Evolutionary conservation across 2,888 invertebrate species (phyloP).

Genomic region (Gibbula magus): DNA sequence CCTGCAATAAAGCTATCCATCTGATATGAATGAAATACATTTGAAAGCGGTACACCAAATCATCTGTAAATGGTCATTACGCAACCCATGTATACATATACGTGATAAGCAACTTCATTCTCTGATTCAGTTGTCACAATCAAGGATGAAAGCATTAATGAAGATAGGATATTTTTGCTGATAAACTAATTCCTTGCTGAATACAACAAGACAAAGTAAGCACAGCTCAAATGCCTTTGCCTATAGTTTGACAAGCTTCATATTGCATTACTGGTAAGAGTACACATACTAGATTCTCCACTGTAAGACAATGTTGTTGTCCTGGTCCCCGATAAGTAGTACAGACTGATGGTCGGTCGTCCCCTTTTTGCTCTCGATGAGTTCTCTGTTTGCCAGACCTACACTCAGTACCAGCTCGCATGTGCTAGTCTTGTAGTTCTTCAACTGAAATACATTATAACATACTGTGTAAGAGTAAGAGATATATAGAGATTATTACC

Average conservation of each 20-base stretch:
- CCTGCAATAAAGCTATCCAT: too few relatives aligned
- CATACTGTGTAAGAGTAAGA: too few relatives aligned
- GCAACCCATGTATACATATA: too few relatives aligned
- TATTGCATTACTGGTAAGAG: not conserved
- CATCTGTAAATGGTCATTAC: too few relatives aligned
- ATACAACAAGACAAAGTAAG: not conserved
- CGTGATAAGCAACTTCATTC: too few relatives aligned
- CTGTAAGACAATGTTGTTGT: slow-evolving; percentile 80
- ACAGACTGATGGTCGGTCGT: slow-evolving; percentile 78
- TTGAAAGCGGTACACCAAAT: too few relatives aligned
- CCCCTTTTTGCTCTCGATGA: slow-evolving; percentile 75
- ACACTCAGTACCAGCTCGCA: slow-evolving; percentile 63
- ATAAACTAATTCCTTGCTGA: not conserved
- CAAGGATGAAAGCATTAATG: not conserved
- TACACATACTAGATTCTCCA: slow-evolving; percentile 62
- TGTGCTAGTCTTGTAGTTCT: slow-evolving; percentile 45
- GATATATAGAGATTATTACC: too few relatives aligned
- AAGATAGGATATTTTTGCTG: not conserved
- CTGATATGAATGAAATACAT: too few relatives aligned
- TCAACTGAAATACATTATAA: too few relatives aligned
- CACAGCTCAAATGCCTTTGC: too few relatives aligned
- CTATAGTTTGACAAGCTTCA: too few relatives aligned
- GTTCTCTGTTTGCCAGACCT: slow-evolving; percentile 54
- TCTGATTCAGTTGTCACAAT: too few relatives aligned
- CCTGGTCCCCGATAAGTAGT: slow-evolving; percentile 81